Evolutionary conservation across 1,140 invertebrate species (phyloP), one percentile per base, ranked within the genome.

Genomic region (Ips nitidus): DNA sequence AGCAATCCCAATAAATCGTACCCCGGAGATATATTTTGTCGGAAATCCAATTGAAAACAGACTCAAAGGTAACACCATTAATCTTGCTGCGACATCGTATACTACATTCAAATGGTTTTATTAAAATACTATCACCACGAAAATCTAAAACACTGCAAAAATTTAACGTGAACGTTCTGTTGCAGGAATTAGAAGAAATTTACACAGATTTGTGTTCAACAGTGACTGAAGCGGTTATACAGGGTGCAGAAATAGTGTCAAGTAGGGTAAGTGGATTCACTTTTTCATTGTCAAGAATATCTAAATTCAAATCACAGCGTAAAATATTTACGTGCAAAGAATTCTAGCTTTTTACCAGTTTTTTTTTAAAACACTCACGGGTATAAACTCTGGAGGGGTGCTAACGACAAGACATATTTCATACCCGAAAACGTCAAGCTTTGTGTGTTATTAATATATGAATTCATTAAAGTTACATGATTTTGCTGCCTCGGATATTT

Each of bases 181-280:
- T 80, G 59, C 83, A 93, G 91, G 93, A 95, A 84, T 81, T 95
- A 73, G 93, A 95, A 82, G 91, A 93, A 77, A 92, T 94, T 73
- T 91, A 94, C 81, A 86, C 87, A 43, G 92, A 95, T 78, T 86
- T 94, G 40, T 93, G 90, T 81, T 85, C 86, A 74, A 91, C 90
- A 59, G 84, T 95, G 69, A 88, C 91, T 75, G 91, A 93, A 64
- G 88, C 92, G 36, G 87, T 95, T 79, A 84, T 91, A 73, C 89
- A 92, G 80, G 91, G 90, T 73, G 89, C 91, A 66, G 90, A 94
- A 82, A 86, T 93, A 71, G 87, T 95, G 70, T 86, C 90, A 39
- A 86, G 85, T 66, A 93, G 92, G 86, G 92, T 94, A 85, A 87
- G 85, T 84, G 22, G 22, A 22, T 22, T 22, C 22, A 22, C 22